These are phyloP conservation scores for Drosophila eohydei DNA, from an alignment of 2,888 invertebrate species.

Conservation along the genomic window DNA sequence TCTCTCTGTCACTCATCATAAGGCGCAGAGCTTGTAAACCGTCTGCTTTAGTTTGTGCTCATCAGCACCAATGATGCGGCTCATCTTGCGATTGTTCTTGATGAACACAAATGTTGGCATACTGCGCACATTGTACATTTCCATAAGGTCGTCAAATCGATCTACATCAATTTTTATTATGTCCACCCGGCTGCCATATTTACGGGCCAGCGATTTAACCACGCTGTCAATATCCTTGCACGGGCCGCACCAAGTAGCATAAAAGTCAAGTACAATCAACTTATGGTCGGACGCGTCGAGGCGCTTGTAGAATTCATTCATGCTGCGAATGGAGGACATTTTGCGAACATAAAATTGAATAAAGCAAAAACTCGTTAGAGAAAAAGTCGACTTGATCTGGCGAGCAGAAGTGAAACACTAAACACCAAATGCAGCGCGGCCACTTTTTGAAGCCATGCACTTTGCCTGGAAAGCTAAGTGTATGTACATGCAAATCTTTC, in stretches of 20 bases:
- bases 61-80: slow-evolving; percentile 69
- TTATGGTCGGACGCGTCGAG: slow-evolving; percentile 54
- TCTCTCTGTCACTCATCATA: background rate
- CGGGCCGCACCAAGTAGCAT: slow-evolving; percentile 68
- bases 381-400: background rate
- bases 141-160: slow-evolving; percentile 52
- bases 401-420: background rate
- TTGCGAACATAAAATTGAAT: background rate
- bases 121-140: slow-evolving; percentile 54
- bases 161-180: slow-evolving; percentile 64
- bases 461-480: background rate
- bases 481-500: background rate
- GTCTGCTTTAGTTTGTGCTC: slow-evolving; percentile 57
- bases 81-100: slow-evolving; percentile 53
- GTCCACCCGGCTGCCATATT: slow-evolving; percentile 50
- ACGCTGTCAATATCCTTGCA: slow-evolving; percentile 61
- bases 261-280: slow-evolving; percentile 64
- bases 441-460: slow-evolving; percentile 10
- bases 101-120: slow-evolving; percentile 76
- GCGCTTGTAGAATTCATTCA: slow-evolving; percentile 62
- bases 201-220: slow-evolving; percentile 51
- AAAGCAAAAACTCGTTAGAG: background rate
- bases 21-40: slow-evolving; percentile 61
- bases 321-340: slow-evolving; percentile 53
- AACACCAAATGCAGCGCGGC: too few relatives aligned